A percentile compares a stretch with the other conserved stretches of the same genome.
These are phyloP conservation scores for Platyura marginata DNA, from an alignment of 1,140 invertebrate genomes.

Conservation along the genomic window DNA sequence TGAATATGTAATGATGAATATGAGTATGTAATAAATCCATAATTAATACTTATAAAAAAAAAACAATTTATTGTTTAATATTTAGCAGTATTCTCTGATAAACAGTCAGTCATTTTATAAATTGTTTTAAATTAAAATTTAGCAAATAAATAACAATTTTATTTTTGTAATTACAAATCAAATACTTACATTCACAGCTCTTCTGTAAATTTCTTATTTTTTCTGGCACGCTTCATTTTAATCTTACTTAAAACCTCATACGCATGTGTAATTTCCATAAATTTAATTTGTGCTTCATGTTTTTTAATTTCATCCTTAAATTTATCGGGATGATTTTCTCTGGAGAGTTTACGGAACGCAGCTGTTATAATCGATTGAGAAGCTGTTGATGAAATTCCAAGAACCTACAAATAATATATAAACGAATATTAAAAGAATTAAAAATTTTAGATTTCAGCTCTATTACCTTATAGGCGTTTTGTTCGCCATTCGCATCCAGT, in stretches of 20 bases:
- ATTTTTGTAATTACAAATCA: too few relatives aligned
- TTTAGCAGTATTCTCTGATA: neutral
- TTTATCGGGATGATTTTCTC: slow-evolving; percentile 87
- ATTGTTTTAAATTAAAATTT: too few relatives aligned
- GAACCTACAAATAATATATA: slow-evolving; percentile 39
- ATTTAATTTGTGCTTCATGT: slow-evolving; percentile 57
- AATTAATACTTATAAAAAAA: too few relatives aligned
- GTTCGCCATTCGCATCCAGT: slow-evolving; percentile 74
- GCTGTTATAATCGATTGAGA: slow-evolving; percentile 72
- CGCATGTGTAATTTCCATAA: slow-evolving; percentile 85
- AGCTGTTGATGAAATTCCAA: slow-evolving; percentile 53
- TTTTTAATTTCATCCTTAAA: slow-evolving; percentile 48
- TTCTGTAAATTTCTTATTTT: slow-evolving; percentile 40
- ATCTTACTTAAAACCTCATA: slow-evolving; percentile 78
- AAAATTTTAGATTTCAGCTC: too few relatives aligned
- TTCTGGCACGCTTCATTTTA: slow-evolving; percentile 47
- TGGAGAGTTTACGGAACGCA: slow-evolving; percentile 60
- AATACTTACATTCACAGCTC: slow-evolving; percentile 1
- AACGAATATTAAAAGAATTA: too few relatives aligned
- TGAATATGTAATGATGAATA: too few relatives aligned
- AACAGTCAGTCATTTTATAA: too few relatives aligned
- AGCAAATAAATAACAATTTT: too few relatives aligned
- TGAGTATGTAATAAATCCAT: too few relatives aligned
- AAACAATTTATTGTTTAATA: too few relatives aligned
- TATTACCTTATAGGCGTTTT: slow-evolving; percentile 77